phyloP scores from a whole-genome alignment of 2,888 invertebrate genomes.

The Drosophila kambysellisi region DNA sequence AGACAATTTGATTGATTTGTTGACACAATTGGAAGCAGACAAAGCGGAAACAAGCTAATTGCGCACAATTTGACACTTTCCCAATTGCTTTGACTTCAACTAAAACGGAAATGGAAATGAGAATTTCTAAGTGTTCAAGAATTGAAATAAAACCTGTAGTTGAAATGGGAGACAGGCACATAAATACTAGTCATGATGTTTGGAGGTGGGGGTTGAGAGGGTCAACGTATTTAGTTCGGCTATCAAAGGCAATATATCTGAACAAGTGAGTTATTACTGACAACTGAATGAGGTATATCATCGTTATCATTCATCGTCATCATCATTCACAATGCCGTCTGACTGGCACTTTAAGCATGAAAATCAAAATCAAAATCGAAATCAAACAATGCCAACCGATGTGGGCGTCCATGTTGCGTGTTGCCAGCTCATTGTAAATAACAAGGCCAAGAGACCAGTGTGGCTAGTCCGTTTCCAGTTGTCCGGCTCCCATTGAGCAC shows the following conservation, averaged over 20 bases:
- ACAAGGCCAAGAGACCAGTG: constrained; percentile 18
- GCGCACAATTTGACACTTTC: constrained; percentile 66
- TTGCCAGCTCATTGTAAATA: constrained; percentile 58
- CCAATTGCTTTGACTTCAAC: constrained; percentile 50
- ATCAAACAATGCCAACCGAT: constrained; percentile 62
- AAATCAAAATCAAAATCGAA: constrained; percentile 73
- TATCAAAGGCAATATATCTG: constrained; percentile 68
- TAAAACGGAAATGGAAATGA: background rate
- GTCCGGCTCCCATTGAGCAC: constrained; percentile 7
- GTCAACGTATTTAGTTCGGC: constrained; percentile 29
- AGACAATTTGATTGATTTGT: constrained; percentile 79
- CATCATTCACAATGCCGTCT: constrained; percentile 35
- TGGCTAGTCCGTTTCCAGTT: constrained; percentile 8
- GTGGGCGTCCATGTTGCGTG: constrained; percentile 66
- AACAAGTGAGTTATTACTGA: constrained; percentile 74
- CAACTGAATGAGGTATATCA: constrained; percentile 69
- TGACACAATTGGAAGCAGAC: constrained; percentile 50
- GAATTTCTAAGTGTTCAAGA: constrained; percentile 9
- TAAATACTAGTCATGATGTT: constrained; percentile 34
- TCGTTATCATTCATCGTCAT: constrained; percentile 36
- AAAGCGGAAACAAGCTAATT: constrained; percentile 63
- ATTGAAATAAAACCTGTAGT: constrained; percentile 3
- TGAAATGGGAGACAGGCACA: constrained; percentile 23
- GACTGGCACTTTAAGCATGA: constrained; percentile 51
- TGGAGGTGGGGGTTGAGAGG: background rate